Percentiles rank a stretch among this genome's conserved stretches.
Conservation (phyloP, 2,797 vertebrate genomes). For the Echiichthys vipera region DNA sequence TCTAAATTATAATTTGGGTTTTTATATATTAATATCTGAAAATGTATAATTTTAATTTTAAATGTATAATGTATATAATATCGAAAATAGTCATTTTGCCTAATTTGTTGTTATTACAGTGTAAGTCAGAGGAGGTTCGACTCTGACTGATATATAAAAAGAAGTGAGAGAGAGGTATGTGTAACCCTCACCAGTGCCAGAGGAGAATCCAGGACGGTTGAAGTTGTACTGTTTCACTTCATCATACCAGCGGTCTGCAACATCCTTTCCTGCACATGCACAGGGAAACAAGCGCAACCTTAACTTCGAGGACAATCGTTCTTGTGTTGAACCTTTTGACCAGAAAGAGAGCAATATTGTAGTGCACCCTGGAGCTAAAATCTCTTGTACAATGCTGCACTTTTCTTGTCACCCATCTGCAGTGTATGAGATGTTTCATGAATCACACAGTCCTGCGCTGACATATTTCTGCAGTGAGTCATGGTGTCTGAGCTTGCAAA, state of each 20-base stretch:
- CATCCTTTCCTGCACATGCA: conserved; percentile 90
- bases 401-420: conserved; percentile 42
- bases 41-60: neutral
- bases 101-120: neutral
- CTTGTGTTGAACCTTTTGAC: conserved; percentile 8
- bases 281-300: conserved; percentile 2
- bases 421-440: conserved; percentile 48
- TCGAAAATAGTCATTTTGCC: too few species aligned
- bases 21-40: neutral
- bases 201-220: conserved; percentile 94
- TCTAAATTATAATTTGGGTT: neutral
- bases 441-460: conserved; percentile 46
- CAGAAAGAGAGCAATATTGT: conserved; percentile 10
- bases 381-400: conserved; percentile 25
- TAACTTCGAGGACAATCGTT: conserved; percentile 15
- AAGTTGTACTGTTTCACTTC: conserved; percentile 98
- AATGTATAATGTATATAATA: too few species aligned
- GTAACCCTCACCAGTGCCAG: conserved; percentile 90
- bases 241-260: conserved; percentile 96
- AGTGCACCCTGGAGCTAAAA: conserved; percentile 21
- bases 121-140: neutral
- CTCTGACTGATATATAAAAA: conserved; percentile 1
- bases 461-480: conserved; percentile 77
- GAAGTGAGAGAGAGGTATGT: neutral
- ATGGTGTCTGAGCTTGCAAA: conserved; percentile 50